Percentiles rank a stretch among this genome's conserved stretches.
phyloP scores from a whole-genome alignment of 2,113 vertebrate species.

The Scytalopus superciliaris region DNA sequence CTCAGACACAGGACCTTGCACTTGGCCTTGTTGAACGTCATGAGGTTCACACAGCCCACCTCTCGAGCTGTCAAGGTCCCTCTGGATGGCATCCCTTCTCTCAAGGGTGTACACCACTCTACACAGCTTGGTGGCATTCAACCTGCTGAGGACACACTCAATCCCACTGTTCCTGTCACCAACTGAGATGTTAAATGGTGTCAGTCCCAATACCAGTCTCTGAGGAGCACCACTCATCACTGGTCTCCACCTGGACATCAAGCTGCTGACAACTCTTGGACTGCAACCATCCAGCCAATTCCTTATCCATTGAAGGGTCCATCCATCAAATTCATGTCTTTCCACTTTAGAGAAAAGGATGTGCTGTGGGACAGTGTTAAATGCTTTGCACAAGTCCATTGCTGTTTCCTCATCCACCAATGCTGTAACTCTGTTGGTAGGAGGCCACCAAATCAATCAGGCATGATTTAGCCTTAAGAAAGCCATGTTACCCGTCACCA shows the following conservation, averaged over 20 bases:
- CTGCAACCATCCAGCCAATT: background rate
- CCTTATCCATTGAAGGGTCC: background rate
- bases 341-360: background rate
- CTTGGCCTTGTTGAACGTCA: background rate
- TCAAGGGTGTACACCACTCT: accelerated
- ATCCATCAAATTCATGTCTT: background rate
- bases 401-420: background rate
- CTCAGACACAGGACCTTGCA: background rate
- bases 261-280: background rate
- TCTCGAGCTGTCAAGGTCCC: background rate
- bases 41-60: accelerated
- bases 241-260: background rate
- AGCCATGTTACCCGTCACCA: background rate
- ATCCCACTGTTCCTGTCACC: too few relatives aligned
- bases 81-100: background rate
- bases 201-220: background rate
- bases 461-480: background rate
- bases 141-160: accelerated
- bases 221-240: background rate
- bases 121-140: background rate
- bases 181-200: too few relatives aligned
- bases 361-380: background rate
- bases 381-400: background rate
- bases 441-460: background rate
- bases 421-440: background rate